phyloP scores from a whole-genome alignment of 2,113 vertebrate species.

The Thamnaconus septentrionalis region DNA sequence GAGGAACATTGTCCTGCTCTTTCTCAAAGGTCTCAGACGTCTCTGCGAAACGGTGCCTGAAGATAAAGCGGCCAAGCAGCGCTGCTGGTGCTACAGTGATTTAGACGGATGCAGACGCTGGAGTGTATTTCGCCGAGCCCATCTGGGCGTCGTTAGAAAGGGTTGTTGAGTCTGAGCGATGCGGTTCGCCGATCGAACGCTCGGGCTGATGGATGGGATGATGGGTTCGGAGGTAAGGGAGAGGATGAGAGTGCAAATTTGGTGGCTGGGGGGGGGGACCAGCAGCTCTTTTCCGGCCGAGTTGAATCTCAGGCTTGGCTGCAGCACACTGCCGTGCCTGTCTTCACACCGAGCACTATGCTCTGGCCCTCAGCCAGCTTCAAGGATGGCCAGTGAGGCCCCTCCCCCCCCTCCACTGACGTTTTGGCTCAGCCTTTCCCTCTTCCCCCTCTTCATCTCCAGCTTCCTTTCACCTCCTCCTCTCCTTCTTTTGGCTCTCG shows the following conservation, averaged over 20 bases:
- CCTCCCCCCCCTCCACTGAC: slow-evolving; percentile 14
- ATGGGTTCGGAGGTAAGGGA: slow-evolving; percentile 33
- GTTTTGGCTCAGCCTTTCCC: slow-evolving; percentile 29
- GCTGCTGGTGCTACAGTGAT: slow-evolving; percentile 30
- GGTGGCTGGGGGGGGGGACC: slow-evolving; percentile 1
- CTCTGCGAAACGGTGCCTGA: slow-evolving; percentile 11
- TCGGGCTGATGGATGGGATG: slow-evolving; percentile 52
- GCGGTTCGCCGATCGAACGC: slow-evolving; percentile 32
- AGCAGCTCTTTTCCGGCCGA: slow-evolving; percentile 53
- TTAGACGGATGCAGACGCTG: slow-evolving; percentile 25
- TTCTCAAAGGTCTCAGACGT: not conserved
- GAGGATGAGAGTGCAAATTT: slow-evolving; percentile 72
- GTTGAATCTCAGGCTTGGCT: slow-evolving; percentile 66
- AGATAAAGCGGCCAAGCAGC: slow-evolving; percentile 33
- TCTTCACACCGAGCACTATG: slow-evolving; percentile 59
- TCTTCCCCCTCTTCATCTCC: slow-evolving; percentile 39
- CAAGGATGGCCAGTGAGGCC: slow-evolving; percentile 28
- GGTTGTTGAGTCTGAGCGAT: slow-evolving; percentile 54
- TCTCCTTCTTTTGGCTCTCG: slow-evolving; percentile 34
- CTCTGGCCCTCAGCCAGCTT: slow-evolving; percentile 49
- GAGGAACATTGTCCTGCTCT: slow-evolving; percentile 19
- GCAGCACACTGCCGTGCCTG: slow-evolving; percentile 67
- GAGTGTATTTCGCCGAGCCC: slow-evolving; percentile 47
- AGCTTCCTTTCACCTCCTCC: slow-evolving; percentile 40
- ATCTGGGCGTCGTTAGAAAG: slow-evolving; percentile 57